Evolutionary conservation across 1,140 invertebrate species (phyloP).

Genomic region (Phenacoccus solenopsis): DNA sequence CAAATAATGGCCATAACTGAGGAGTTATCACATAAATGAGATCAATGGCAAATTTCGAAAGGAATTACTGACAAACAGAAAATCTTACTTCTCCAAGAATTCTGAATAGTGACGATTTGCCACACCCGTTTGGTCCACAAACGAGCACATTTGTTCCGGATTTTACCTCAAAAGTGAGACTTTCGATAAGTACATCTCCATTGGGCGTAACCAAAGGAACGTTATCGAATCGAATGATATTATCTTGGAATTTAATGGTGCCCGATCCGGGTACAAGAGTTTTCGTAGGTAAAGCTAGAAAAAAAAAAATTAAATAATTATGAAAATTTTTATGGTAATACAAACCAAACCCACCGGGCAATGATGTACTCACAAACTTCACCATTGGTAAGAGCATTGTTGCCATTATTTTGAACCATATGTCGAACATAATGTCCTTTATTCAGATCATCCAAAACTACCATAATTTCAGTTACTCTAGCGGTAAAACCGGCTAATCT

Average conservation of each 20-base stretch:
- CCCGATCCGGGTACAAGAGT: conserved; percentile 55
- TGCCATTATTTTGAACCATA: conserved; percentile 53
- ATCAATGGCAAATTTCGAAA: not conserved
- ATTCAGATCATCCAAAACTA: conserved; percentile 77
- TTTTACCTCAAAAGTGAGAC: conserved; percentile 80
- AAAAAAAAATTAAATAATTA: too few relatives aligned
- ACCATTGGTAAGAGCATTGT: not conserved
- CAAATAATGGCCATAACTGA: conserved; percentile 89
- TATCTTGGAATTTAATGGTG: conserved; percentile 70
- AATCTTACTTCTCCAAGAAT: conserved; percentile 68
- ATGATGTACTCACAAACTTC: not conserved
- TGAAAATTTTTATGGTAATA: too few relatives aligned
- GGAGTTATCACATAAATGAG: conserved; percentile 21
- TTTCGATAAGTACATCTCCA: conserved; percentile 83
- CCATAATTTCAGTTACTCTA: conserved; percentile 77
- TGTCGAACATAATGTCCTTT: conserved; percentile 73
- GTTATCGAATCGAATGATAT: conserved; percentile 82
- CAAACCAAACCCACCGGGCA: too few relatives aligned
- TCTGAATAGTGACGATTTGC: conserved; percentile 88
- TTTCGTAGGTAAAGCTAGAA: not conserved
- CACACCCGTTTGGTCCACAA: conserved; percentile 95
- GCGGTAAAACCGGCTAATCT: conserved; percentile 86
- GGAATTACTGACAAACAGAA: not conserved
- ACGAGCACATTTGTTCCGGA: conserved; percentile 93
- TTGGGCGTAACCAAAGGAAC: conserved; percentile 95